Conservation (phyloP, 2,888 invertebrate genomes). For the Tachina fera region DNA sequence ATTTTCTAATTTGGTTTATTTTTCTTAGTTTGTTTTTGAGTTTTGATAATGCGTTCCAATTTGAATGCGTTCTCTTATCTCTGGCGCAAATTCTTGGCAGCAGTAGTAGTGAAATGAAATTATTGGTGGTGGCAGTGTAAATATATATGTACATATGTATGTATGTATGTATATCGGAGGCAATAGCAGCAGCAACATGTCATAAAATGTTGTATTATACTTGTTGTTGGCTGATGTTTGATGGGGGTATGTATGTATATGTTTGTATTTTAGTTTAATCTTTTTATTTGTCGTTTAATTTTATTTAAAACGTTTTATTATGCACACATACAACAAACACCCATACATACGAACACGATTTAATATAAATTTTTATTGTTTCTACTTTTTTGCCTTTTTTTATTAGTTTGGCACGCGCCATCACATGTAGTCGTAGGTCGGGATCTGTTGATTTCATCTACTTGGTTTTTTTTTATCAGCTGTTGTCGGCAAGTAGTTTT, state of each 20-base stretch:
- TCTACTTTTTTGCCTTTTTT: slow-evolving; percentile 49
- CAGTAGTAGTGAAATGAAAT: slow-evolving; percentile 48
- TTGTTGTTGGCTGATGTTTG: slow-evolving; percentile 53
- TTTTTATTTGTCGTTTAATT: slow-evolving; percentile 58
- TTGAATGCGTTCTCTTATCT: slow-evolving; percentile 60
- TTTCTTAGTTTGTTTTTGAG: slow-evolving; percentile 31
- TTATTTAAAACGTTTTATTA: slow-evolving; percentile 33
- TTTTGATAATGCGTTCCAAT: slow-evolving; percentile 61
- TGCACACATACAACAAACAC: neutral
- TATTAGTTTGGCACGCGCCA: slow-evolving; percentile 71
- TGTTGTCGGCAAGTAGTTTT: slow-evolving; percentile 35
- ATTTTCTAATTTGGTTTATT: slow-evolving; percentile 52
- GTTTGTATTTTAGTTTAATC: slow-evolving; percentile 59
- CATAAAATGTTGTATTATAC: slow-evolving; percentile 7
- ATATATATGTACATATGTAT: too few species aligned
- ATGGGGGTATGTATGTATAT: slow-evolving; percentile 48
- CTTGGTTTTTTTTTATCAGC: slow-evolving; percentile 65
- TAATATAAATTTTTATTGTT: slow-evolving; percentile 50
- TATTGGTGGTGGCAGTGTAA: neutral
- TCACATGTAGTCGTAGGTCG: slow-evolving; percentile 71
- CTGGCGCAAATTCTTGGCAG: slow-evolving; percentile 13
- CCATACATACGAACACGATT: slow-evolving; percentile 15
- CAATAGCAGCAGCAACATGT: slow-evolving; percentile 20
- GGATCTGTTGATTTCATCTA: slow-evolving; percentile 68
- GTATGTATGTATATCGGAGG: neutral